Evolutionary conservation across 2,888 invertebrate genomes (phyloP), one percentile per base, ranked within the genome.

Genomic region (Eupithecia exiguata): DNA sequence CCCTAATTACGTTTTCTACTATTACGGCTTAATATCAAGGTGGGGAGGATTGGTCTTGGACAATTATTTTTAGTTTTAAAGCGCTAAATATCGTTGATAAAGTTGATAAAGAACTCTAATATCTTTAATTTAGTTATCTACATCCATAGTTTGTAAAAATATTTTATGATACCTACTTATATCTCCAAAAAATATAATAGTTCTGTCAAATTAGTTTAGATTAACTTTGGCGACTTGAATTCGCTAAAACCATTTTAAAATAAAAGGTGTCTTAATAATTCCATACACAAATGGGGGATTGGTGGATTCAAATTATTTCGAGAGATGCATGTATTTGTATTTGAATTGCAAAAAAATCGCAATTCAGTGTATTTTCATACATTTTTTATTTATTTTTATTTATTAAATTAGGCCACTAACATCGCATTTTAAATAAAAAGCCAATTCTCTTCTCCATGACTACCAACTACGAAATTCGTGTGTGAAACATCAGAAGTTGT

Each of bases 1-100:
- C n/a, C n/a, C n/a, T n/a, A 92, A 92, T 92, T 92, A 92, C 91
- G 88, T 91, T 92, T 91, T 89, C 87, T 88, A 89, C 87, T 92
- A 91, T 89, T 88, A 89, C 86, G 83, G 87, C 86, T 88, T 81
- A 76, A 70, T 77, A 75, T 82, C 43, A 43, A 66, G 12, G 38
- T 53, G 69, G 38, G 30, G 46, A 30, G 69, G 6, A 79, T 82
- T 82, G 81, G 78, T 66, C 75, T 74, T 76, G 46, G 74, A 46
- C 10, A 0, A 12, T 65, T 65, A 65, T 58, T 58, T 49, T 21
- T 25, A 58, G 12, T 58, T 12, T 58, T 53, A 53, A 10, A n/a
- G 61, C 14, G 16, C 5, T 16, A 25, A 49, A 9, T n/a, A 25
- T 58, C 58, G 21, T 5, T 18, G 9, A 49, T n/a, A 49, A 2